Evolutionary conservation across 37 sponge, comb jelly and placozoan genomes (phyloP).

Genomic region (Halisarca cf. caerulea): DNA sequence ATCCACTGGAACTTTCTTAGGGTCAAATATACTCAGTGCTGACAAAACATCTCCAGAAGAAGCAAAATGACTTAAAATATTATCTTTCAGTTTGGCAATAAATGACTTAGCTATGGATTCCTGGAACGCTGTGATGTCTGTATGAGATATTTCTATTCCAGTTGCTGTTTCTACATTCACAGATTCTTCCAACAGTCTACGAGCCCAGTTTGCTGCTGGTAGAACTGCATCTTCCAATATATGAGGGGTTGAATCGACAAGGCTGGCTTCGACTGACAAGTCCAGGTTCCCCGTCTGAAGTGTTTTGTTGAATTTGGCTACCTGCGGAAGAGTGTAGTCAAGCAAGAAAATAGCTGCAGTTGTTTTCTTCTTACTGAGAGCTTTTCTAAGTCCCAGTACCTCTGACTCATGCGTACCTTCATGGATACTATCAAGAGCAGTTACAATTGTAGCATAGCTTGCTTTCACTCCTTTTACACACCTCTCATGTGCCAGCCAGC

Average conservation of each 20-base stretch:
- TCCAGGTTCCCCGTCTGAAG: conserved; percentile 66
- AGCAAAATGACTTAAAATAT: conserved; percentile 60
- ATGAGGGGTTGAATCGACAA: conserved; percentile 68
- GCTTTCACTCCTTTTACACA: conserved; percentile 71
- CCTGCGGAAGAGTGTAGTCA: conserved; percentile 55
- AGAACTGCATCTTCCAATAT: conserved; percentile 67
- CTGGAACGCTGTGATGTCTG: conserved; percentile 55
- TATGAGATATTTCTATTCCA: conserved; percentile 41
- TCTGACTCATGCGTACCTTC: conserved; percentile 65
- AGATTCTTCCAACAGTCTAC: conserved; percentile 44
- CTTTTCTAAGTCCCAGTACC: conserved; percentile 64
- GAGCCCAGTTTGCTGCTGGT: conserved; percentile 70
- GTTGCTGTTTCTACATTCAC: conserved; percentile 36
- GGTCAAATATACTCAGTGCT: conserved; percentile 71
- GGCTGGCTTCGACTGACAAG: conserved; percentile 54
- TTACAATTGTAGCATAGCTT: conserved; percentile 57
- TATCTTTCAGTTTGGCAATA: conserved; percentile 49
- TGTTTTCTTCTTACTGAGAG: conserved; percentile 51
- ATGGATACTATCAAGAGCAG: conserved; percentile 52
- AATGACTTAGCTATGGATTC: conserved; percentile 66
- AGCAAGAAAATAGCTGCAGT: conserved; percentile 58
- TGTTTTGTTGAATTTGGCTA: conserved; percentile 63
- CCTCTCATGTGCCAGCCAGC: conserved; percentile 71
- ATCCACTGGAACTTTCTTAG: conserved; percentile 46
- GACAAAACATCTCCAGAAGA: conserved; percentile 65